Evolutionary conservation across 1,140 invertebrate genomes (phyloP).

Genomic region (Carposina sasakii): DNA sequence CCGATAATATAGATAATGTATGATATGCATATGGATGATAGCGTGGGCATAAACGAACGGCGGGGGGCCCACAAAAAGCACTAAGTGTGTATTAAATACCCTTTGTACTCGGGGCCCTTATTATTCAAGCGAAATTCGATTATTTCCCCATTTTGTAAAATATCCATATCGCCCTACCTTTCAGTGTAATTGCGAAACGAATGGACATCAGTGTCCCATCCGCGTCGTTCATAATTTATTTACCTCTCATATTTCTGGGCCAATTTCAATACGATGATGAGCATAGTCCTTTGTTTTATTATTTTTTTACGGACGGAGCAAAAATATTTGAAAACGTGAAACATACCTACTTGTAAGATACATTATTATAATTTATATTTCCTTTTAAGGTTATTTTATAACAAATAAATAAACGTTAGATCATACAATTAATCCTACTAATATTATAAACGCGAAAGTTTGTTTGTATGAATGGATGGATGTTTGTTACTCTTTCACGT

Average conservation of each 20-base stretch:
- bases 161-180: slow-evolving; percentile 67
- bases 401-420: no score
- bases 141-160: slow-evolving; percentile 70
- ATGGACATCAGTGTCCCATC: slow-evolving; percentile 41
- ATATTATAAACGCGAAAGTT: no score
- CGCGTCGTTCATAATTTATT: slow-evolving; percentile 57
- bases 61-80: slow-evolving; percentile 58
- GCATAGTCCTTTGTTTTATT: no score
- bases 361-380: no score
- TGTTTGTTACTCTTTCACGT: no score
- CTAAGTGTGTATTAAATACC: slow-evolving; percentile 70
- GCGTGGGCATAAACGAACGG: slow-evolving; percentile 59
- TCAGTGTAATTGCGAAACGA: slow-evolving; percentile 65
- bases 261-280: no score
- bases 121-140: slow-evolving; percentile 71
- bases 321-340: no score
- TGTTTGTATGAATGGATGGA: no score
- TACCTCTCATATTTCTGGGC: slow-evolving; percentile 29
- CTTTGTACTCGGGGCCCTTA: slow-evolving; percentile 67
- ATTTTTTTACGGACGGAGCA: no score
- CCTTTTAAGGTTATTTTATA: no score
- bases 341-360: no score
- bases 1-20: slow-evolving; percentile 55
- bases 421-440: no score
- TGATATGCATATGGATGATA: slow-evolving; percentile 65